Conservation (phyloP, 2,888 invertebrate species). For the Meloe dianella region DNA sequence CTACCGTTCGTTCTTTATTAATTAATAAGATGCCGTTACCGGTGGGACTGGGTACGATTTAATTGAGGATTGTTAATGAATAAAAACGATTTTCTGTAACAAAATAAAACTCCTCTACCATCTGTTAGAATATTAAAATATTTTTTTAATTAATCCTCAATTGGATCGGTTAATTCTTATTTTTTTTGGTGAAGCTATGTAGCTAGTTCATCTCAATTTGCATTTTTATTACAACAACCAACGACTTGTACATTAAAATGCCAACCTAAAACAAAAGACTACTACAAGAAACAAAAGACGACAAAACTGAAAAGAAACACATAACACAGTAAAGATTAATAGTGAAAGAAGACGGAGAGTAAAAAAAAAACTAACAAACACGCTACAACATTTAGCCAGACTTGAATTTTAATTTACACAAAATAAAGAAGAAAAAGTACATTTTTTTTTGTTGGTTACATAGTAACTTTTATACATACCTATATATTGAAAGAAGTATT, state of each 20-base stretch:
- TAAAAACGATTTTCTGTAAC: too few species aligned
- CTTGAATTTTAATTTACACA: constrained; percentile 54
- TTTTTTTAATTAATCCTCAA: not conserved
- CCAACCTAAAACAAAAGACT: constrained; percentile 52
- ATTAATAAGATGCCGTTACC: constrained; percentile 6
- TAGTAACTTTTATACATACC: too few species aligned
- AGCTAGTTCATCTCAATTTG: constrained; percentile 46
- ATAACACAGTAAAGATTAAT: not conserved
- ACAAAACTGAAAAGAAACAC: constrained; percentile 39
- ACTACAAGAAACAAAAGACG: constrained; percentile 51
- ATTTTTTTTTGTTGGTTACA: not conserved
- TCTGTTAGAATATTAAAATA: too few species aligned
- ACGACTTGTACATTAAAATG: constrained; percentile 49
- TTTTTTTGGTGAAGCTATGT: not conserved
- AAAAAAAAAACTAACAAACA: not conserved
- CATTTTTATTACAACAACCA: constrained; percentile 53
- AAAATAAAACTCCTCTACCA: too few species aligned
- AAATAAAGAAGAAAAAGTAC: constrained; percentile 32
- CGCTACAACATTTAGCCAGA: constrained; percentile 43
- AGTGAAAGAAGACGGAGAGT: constrained; percentile 15
- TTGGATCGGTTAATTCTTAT: not conserved
- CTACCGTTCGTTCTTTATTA: constrained; percentile 24
- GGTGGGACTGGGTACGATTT: not conserved
- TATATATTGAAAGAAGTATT: constrained; percentile 24
- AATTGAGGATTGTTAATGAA: not conserved